phyloP scores from a whole-genome alignment of 2,113 vertebrate species.

The Amphiprion percula region DNA sequence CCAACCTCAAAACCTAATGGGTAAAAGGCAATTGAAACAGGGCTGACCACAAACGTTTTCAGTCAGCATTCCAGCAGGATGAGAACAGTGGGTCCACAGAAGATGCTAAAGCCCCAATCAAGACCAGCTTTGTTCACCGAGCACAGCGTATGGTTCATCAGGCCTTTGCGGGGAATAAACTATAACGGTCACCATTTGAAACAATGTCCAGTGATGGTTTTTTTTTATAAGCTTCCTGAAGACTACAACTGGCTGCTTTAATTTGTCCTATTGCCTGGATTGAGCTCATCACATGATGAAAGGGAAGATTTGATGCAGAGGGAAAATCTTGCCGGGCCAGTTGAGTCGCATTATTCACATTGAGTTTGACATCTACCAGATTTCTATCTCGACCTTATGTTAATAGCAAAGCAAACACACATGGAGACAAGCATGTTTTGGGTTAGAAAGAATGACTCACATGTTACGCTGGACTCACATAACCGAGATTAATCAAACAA shows the following conservation, averaged over 20 bases:
- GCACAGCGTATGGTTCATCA: constrained; percentile 43
- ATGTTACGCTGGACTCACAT: background rate
- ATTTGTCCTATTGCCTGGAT: constrained; percentile 40
- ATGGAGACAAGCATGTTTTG: constrained; percentile 32
- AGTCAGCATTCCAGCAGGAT: constrained; percentile 76
- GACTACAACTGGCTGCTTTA: constrained; percentile 30
- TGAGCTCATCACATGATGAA: constrained; percentile 59
- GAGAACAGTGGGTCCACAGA: constrained; percentile 64
- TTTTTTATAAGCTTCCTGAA: constrained; percentile 29
- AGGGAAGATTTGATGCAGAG: constrained; percentile 37
- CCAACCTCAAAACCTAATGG: constrained; percentile 73
- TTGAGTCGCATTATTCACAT: constrained; percentile 34
- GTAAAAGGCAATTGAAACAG: constrained; percentile 59
- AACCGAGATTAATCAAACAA: constrained; percentile 30
- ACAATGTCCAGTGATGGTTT: constrained; percentile 44
- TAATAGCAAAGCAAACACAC: constrained; percentile 41
- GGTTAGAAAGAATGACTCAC: constrained; percentile 36
- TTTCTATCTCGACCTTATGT: constrained; percentile 40
- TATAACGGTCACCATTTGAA: constrained; percentile 42
- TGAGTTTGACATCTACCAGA: constrained; percentile 46
- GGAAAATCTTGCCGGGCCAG: constrained; percentile 32
- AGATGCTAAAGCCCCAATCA: constrained; percentile 74
- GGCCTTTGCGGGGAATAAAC: constrained; percentile 12
- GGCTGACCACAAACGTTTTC: constrained; percentile 63
- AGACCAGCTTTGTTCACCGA: constrained; percentile 70